phyloP scores from a whole-genome alignment of 2,888 invertebrate genomes.

The Creontiades dilutus region DNA sequence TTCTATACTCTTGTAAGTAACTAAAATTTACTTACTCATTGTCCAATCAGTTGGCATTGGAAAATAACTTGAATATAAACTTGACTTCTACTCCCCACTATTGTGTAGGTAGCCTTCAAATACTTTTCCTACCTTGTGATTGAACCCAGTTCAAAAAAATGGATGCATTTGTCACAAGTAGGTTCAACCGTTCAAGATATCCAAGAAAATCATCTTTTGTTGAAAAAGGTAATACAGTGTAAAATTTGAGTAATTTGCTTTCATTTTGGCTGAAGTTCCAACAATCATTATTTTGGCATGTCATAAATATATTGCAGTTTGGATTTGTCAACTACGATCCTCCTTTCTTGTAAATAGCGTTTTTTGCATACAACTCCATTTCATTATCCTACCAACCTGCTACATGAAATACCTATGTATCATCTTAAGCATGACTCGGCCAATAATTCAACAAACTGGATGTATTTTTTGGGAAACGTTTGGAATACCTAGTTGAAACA shows the following conservation, averaged over 20 bases:
- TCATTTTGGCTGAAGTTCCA: conserved; percentile 58
- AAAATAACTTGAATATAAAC: no score
- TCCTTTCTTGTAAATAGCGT: conserved; percentile 50
- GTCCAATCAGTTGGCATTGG: no score
- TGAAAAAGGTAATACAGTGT: conserved; percentile 45
- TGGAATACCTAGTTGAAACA: conserved; percentile 2
- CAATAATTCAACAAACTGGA: conserved; percentile 23
- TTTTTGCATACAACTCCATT: conserved; percentile 55
- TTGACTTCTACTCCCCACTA: no score
- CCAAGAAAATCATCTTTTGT: conserved; percentile 41
- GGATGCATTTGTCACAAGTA: not conserved
- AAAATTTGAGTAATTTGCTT: conserved; percentile 47
- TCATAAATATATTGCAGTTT: conserved; percentile 40
- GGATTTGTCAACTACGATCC: conserved; percentile 32
- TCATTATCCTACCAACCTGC: conserved; percentile 45
- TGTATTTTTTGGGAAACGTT: conserved; percentile 44
- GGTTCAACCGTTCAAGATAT: not conserved
- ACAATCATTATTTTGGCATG: conserved; percentile 54
- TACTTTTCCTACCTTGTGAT: not conserved
- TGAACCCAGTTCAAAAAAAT: not conserved
- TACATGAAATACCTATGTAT: conserved; percentile 45
- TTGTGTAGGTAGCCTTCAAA: not conserved
- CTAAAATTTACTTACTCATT: no score
- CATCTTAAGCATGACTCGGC: conserved; percentile 38
- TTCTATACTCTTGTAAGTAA: no score